A percentile compares a stretch with the other conserved stretches of the same genome.
These are phyloP conservation scores for Thecocarcelia acutangulata DNA, from an alignment of 2,888 invertebrate genomes.

Conservation along the genomic window DNA sequence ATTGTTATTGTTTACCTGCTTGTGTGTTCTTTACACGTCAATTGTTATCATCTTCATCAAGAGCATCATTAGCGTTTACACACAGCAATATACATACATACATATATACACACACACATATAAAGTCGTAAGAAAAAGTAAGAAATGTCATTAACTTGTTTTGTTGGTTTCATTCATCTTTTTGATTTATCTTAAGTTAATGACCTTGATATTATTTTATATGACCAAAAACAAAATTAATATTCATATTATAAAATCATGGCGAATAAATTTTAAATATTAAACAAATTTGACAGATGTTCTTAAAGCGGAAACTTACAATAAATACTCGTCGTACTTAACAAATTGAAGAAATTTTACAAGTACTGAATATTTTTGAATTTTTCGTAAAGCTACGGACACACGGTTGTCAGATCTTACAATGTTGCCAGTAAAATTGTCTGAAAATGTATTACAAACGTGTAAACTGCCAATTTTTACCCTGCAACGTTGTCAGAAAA, in stretches of 20 bases:
- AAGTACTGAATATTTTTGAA: no score
- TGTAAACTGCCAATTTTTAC: no score
- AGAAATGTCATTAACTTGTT: conserved; percentile 17
- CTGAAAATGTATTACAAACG: no score
- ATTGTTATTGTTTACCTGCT: not conserved
- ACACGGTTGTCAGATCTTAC: no score
- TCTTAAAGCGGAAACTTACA: not conserved
- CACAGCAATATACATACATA: no score
- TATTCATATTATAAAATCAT: not conserved
- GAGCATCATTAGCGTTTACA: conserved; percentile 6
- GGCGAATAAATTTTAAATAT: not conserved
- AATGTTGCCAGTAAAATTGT: no score
- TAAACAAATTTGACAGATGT: conserved; percentile 1
- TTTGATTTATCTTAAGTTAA: conserved; percentile 10
- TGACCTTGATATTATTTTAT: conserved; percentile 14
- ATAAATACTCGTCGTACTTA: no score
- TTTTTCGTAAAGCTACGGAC: no score
- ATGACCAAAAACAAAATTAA: no score
- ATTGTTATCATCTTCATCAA: conserved; percentile 21
- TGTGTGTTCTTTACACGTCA: conserved; percentile 19
- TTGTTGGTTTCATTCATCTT: conserved; percentile 5
- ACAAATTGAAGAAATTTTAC: no score
- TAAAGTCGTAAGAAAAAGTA: not conserved
- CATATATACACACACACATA: not conserved
- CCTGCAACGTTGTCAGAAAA: no score